Evolutionary conservation across 2,113 vertebrate genomes (phyloP).

Genomic region (Pogonocichla stellata): DNA sequence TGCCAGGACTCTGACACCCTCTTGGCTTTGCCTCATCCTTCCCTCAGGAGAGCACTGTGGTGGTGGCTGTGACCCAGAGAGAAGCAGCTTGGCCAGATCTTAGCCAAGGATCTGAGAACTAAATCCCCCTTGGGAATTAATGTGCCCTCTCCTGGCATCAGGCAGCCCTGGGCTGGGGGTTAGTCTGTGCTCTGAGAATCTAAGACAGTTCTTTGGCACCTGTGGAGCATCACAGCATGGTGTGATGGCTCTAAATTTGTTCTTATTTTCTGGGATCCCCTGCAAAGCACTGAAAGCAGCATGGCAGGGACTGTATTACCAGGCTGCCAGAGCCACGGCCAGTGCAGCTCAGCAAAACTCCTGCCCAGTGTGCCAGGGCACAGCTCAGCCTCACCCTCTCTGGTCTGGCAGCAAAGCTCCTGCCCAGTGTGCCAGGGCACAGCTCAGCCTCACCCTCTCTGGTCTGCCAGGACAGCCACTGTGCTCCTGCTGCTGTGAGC

Average conservation of each 20-base stretch:
- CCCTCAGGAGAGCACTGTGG: neutral
- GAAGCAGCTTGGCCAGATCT: neutral
- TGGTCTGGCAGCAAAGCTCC: neutral
- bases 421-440: accelerated
- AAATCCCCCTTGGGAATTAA: neutral
- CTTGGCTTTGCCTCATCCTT: neutral
- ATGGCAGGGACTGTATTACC: neutral
- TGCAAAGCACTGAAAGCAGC: neutral
- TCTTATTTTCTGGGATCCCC: neutral
- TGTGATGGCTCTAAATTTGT: neutral
- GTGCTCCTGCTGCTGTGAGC: neutral
- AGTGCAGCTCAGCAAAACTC: neutral
- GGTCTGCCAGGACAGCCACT: neutral
- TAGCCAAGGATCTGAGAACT: neutral
- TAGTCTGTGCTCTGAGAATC: neutral
- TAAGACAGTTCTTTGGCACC: neutral
- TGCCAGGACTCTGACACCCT: neutral
- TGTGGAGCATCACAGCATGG: accelerated
- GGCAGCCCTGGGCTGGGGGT: neutral
- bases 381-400: no score
- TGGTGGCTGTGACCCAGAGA: neutral
- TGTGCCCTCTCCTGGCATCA: accelerated
- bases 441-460: neutral
- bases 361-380: neutral
- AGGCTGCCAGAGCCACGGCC: neutral